Conservation (phyloP, 2,888 invertebrate species). For the Parapristionchus giblindavisi region DNA sequence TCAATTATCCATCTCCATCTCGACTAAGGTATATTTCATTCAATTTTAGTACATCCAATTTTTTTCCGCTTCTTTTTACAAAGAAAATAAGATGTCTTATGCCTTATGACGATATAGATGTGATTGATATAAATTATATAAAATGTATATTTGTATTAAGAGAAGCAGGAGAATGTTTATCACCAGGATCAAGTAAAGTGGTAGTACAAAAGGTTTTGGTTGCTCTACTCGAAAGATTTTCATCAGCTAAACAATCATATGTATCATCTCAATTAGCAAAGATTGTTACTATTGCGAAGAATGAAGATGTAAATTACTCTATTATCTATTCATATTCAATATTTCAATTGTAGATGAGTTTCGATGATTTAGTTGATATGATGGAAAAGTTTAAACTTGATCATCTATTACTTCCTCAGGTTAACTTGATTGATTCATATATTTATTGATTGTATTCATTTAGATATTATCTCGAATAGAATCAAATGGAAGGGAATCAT, state of each 20-base stretch:
- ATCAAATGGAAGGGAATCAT: constrained; percentile 24
- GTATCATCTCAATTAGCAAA: constrained; percentile 15
- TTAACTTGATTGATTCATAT: background rate
- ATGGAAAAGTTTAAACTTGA: constrained; percentile 32
- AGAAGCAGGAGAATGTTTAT: constrained; percentile 16
- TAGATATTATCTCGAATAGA: constrained; percentile 30
- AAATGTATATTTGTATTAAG: background rate
- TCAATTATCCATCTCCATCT: constrained; percentile 2
- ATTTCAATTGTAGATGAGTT: constrained; percentile 22
- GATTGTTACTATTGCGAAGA: constrained; percentile 36
- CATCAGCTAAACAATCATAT: constrained; percentile 16
- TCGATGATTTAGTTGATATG: constrained; percentile 20
- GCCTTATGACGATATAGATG: too few species aligned
- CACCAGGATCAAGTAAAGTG: background rate
- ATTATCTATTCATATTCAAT: background rate
- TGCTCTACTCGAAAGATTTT: constrained; percentile 26
- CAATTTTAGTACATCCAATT: background rate
- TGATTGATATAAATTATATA: background rate
- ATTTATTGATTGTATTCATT: background rate
- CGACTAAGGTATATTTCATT: constrained; percentile 10
- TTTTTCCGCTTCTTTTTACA: too few species aligned
- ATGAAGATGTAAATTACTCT: constrained; percentile 2
- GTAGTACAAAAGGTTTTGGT: constrained; percentile 6
- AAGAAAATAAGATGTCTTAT: too few species aligned
- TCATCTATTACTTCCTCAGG: constrained; percentile 33